phyloP scores from a whole-genome alignment of 2,797 vertebrate genomes.

The Paratrypauchen microcephalus region DNA sequence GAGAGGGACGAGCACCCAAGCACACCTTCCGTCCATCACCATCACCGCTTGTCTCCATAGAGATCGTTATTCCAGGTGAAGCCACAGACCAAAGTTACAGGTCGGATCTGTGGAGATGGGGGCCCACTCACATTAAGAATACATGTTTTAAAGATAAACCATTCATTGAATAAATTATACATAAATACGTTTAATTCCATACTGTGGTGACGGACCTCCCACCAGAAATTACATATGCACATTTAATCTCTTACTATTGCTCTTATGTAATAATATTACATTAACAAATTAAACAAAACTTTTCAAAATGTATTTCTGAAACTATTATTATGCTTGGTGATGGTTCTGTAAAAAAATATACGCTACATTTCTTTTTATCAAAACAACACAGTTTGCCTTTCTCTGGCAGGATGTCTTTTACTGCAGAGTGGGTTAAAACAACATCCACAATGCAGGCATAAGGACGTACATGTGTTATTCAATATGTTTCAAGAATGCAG shows the following conservation, averaged over 20 bases:
- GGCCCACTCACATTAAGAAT: no score
- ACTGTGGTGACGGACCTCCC: neutral
- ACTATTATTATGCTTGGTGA: neutral
- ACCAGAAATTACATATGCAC: neutral
- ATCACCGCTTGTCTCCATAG: no score
- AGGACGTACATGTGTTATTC: neutral
- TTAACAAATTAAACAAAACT: neutral
- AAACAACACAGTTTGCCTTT: neutral
- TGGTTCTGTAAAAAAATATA: neutral
- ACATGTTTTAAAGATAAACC: neutral
- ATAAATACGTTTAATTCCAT: neutral
- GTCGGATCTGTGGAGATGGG: no score
- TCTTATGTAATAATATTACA: neutral
- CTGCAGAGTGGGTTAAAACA: slow-evolving; percentile 9
- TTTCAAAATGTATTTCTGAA: neutral
- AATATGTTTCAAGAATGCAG: slow-evolving; percentile 9
- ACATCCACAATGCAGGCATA: slow-evolving; percentile 7
- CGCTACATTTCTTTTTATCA: slow-evolving; percentile 18
- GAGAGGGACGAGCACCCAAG: no score
- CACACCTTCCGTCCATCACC: no score
- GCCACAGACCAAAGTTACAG: no score
- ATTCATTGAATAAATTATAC: neutral
- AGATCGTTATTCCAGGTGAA: no score
- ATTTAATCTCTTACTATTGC: neutral
- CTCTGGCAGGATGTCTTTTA: neutral